Evolutionary conservation across 2,113 vertebrate species (phyloP).

Genomic region (Edolisoma coerulescens): DNA sequence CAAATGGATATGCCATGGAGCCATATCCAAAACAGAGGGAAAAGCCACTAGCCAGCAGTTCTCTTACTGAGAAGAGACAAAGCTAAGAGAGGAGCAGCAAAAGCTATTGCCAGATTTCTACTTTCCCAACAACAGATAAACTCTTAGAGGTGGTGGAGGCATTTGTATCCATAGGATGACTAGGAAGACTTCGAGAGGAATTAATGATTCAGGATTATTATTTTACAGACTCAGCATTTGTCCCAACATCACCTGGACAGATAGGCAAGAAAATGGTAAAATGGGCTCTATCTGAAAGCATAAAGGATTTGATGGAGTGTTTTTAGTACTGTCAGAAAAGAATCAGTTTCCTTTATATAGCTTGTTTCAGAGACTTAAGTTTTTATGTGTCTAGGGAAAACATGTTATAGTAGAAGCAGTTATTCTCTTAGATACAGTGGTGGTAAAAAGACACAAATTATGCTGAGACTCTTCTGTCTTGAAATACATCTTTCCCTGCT

Average conservation of each 20-base stretch:
- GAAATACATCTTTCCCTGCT: background rate
- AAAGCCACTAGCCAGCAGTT: background rate
- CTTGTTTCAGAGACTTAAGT: background rate
- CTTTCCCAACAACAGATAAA: background rate
- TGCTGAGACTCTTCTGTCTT: background rate
- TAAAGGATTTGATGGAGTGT: background rate
- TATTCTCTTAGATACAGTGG: background rate
- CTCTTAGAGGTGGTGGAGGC: background rate
- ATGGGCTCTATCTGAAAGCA: background rate
- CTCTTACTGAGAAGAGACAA: background rate
- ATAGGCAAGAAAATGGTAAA: background rate
- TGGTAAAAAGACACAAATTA: background rate
- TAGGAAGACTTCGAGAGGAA: background rate
- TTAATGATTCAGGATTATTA: background rate
- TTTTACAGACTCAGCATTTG: background rate
- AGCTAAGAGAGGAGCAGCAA: background rate
- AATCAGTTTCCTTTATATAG: background rate
- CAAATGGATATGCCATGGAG: background rate
- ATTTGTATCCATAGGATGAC: background rate
- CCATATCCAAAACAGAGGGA: background rate
- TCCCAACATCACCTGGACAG: background rate
- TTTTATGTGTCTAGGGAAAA: background rate
- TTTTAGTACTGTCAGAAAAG: background rate
- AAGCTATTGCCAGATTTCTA: background rate
- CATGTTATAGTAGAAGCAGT: background rate